Conservation (phyloP, 2,113 vertebrate genomes). For the Isurus oxyrinchus region DNA sequence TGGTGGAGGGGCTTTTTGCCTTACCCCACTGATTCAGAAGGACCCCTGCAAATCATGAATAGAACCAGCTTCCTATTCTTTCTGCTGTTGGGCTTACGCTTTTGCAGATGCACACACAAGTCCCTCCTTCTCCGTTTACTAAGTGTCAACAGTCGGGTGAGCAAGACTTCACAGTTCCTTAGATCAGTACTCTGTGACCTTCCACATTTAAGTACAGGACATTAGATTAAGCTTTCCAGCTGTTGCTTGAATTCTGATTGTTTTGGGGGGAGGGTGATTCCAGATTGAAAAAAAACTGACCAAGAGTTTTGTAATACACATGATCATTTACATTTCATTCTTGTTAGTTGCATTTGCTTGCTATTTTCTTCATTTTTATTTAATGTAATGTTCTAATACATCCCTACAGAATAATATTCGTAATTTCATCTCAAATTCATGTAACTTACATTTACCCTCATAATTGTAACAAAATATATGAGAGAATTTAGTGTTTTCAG, state of each 20-base stretch:
- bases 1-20: slow-evolving; percentile 60
- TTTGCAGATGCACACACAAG: slow-evolving; percentile 59
- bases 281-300: neutral
- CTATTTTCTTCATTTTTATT: slow-evolving; percentile 3
- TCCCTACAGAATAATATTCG: neutral
- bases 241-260: slow-evolving; percentile 67
- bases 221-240: slow-evolving; percentile 75
- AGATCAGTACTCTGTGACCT: slow-evolving; percentile 79
- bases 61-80: slow-evolving; percentile 67
- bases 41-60: slow-evolving; percentile 67
- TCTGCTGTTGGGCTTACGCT: slow-evolving; percentile 49
- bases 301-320: neutral
- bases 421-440: neutral
- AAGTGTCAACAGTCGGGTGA: slow-evolving; percentile 73
- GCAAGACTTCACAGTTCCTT: slow-evolving; percentile 62
- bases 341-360: neutral
- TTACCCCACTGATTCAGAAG: slow-evolving; percentile 55
- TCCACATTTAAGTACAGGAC: slow-evolving; percentile 66
- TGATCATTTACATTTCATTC: slow-evolving; percentile 9
- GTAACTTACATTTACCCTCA: neutral
- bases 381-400: neutral
- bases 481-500: neutral
- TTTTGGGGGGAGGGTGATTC: slow-evolving; percentile 50
- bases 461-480: too few relatives aligned
- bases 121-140: slow-evolving; percentile 66